Conservation (phyloP, 2,888 invertebrate species). For the Metellina segmentata region DNA sequence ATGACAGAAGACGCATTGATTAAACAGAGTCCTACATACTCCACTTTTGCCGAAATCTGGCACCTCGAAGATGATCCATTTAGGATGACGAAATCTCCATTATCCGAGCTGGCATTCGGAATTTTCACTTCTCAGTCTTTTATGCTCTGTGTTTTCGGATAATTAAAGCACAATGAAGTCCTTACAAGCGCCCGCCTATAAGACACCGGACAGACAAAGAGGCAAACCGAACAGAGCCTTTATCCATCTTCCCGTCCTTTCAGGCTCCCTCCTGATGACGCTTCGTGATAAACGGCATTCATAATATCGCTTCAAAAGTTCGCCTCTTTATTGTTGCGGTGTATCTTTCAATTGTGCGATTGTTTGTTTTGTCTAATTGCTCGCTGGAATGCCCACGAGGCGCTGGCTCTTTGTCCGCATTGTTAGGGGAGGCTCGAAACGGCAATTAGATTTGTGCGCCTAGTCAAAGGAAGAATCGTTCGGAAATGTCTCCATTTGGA, state of each 20-base stretch:
- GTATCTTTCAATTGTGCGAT: not conserved
- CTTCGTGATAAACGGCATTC: slow-evolving; percentile 50
- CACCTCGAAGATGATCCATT: slow-evolving; percentile 22
- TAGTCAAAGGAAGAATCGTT: not conserved
- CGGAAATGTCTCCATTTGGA: slow-evolving; percentile 19
- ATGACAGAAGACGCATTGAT: no score
- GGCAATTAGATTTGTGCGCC: slow-evolving; percentile 19
- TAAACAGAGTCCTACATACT: not conserved
- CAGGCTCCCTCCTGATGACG: slow-evolving; percentile 26
- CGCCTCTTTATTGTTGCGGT: slow-evolving; percentile 23
- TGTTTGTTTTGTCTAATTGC: not conserved
- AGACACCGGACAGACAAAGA: slow-evolving; percentile 37
- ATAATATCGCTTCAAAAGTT: slow-evolving; percentile 44
- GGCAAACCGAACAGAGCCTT: slow-evolving; percentile 3
- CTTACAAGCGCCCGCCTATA: slow-evolving; percentile 16
- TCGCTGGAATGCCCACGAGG: not conserved
- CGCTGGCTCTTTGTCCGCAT: slow-evolving; percentile 3
- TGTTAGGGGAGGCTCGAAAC: slow-evolving; percentile 12
- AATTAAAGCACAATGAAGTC: slow-evolving; percentile 66
- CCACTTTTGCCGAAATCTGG: slow-evolving; percentile 31
- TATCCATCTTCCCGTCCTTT: slow-evolving; percentile 19
- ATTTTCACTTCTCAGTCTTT: slow-evolving; percentile 58
- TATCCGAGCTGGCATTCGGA: slow-evolving; percentile 44
- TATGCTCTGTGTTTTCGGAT: slow-evolving; percentile 53
- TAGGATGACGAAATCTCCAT: slow-evolving; percentile 50